Evolutionary conservation across 2,113 vertebrate genomes (phyloP).

Genomic region (Silurus glanis): DNA sequence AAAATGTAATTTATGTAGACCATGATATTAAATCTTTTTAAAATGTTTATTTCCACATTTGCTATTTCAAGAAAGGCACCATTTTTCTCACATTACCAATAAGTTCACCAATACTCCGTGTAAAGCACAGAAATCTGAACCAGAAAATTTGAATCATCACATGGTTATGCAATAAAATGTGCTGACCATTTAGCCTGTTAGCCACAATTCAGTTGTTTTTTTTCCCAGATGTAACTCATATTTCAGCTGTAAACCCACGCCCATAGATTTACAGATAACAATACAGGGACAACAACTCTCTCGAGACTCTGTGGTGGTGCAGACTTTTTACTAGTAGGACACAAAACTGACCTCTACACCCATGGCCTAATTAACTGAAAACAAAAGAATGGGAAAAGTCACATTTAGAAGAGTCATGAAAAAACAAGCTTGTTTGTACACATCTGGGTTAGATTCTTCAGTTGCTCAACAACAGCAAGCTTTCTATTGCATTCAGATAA

Average conservation of each 20-base stretch:
- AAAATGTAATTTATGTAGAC: too few relatives aligned
- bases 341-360: conserved; percentile 12
- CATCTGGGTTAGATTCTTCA: conserved; percentile 57
- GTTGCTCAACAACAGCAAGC: conserved; percentile 34
- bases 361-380: conserved; percentile 41
- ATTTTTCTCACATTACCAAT: background rate
- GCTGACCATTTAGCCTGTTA: conserved; percentile 49
- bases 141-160: too few relatives aligned
- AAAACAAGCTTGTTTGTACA: conserved; percentile 47
- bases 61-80: background rate
- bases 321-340: conserved; percentile 20
- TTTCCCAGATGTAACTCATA: conserved; percentile 53
- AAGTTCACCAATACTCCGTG: background rate
- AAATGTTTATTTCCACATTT: background rate
- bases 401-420: background rate
- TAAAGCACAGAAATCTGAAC: background rate
- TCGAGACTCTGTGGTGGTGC: background rate
- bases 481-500: conserved; percentile 4
- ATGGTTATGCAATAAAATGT: background rate
- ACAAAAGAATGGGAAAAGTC: conserved; percentile 44
- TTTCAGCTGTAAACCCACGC: conserved; percentile 6
- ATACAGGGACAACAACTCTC: background rate
- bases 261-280: conserved; percentile 22
- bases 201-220: conserved; percentile 37
- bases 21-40: background rate